Evolutionary conservation across 2,113 vertebrate species (phyloP).

Genomic region (Petrocephalus zakoni): DNA sequence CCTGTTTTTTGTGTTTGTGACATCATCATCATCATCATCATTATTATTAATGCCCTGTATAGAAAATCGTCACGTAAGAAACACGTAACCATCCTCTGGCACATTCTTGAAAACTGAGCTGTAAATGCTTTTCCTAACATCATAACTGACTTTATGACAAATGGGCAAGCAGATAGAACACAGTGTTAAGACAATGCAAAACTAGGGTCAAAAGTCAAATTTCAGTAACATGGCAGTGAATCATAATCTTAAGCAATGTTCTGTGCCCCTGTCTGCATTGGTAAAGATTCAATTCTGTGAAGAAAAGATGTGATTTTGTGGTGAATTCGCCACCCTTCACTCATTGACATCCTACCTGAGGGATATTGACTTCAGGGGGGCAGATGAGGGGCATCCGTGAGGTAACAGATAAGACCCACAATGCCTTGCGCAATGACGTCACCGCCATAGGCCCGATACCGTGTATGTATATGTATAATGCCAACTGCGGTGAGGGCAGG

Average conservation of each 20-base stretch:
- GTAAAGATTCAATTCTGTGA: background rate
- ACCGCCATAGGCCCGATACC: no score
- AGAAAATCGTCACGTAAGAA: background rate
- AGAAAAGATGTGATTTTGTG: background rate
- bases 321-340: background rate
- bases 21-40: background rate
- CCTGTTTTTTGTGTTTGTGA: background rate
- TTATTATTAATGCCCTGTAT: background rate
- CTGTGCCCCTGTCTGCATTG: background rate
- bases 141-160: background rate
- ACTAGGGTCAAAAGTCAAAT: background rate
- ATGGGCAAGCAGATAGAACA: background rate
- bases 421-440: no score
- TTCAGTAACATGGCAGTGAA: background rate
- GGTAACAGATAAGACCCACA: no score
- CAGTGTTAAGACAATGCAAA: background rate
- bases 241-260: background rate
- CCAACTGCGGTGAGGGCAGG: no score
- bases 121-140: background rate
- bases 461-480: no score
- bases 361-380: no score
- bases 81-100: background rate
- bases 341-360: no score
- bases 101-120: background rate
- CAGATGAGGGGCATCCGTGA: no score